Evolutionary conservation across 37 sponge, comb jelly and placozoan genomes (phyloP), one percentile per base, ranked within the genome.

Genomic region (Chondrosia reniformis): DNA sequence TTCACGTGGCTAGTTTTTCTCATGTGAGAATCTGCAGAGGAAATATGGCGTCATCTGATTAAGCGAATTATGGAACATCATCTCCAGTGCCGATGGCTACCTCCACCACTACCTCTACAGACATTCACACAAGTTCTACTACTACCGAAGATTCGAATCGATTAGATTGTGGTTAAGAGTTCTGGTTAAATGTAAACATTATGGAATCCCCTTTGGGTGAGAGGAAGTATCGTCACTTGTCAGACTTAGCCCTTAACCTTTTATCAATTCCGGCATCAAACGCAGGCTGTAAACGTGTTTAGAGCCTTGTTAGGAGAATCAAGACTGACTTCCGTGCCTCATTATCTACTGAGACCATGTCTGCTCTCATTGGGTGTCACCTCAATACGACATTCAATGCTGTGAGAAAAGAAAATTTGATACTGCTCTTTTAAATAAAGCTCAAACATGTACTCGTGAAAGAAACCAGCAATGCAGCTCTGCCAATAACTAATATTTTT

Each of bases 141-240:
- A n/a, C n/a, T n/a, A n/a, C n/a, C n/a, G n/a, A n/a, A n/a, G n/a
- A n/a, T n/a, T n/a, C n/a, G n/a, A n/a, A n/a, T n/a, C n/a, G n/a
- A n/a, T n/a, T n/a, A n/a, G n/a, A n/a, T n/a, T n/a, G n/a, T n/a
- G n/a, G n/a, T n/a, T n/a, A n/a, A n/a, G n/a, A n/a, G 30, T 83
- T 83, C 76, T 83, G 77, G 67, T 19, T 34, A 3, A 28, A 32
- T 2, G 54, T 82, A 63, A 22, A 21, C 63, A 75, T 33, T 24
- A 62, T 75, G 59, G 65, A 83, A 54, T 83, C 84, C 7, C 84
- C 77, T 13, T 76, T 83, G 84, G 84, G 77, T 62, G 71, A 65
- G 55, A n/a, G 31, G 9, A 76, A 82, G 30, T 83, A 83, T 57
- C 34, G 3, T 21, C 63, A 75, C 67, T 77, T 83, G 3, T 55